Evolutionary conservation across 2,888 invertebrate species (phyloP).

Genomic region (Clanis bilineata): DNA sequence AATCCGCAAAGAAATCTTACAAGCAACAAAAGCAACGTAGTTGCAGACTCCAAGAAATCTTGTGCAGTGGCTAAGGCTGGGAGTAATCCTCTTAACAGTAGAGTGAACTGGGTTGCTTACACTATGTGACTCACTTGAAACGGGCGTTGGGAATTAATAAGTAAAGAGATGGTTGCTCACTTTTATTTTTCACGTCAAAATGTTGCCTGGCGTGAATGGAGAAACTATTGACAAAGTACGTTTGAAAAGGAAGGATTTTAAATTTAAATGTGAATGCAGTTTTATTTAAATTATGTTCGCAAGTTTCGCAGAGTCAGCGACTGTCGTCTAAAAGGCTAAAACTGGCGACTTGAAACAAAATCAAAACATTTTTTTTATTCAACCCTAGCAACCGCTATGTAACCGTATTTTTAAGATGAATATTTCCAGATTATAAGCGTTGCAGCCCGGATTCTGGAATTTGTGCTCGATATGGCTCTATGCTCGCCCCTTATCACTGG

Average conservation of each 20-base stretch:
- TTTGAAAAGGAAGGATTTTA: conserved; percentile 23
- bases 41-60: conserved; percentile 49
- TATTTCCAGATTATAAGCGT: neutral
- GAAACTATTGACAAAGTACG: conserved; percentile 6
- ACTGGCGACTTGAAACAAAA: neutral
- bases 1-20: conserved; percentile 54
- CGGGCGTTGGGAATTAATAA: conserved; percentile 37
- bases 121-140: conserved; percentile 29
- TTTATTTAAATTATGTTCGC: conserved; percentile 11
- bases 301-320: neutral
- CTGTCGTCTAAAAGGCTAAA: neutral
- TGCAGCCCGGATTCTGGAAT: too few species aligned
- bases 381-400: neutral
- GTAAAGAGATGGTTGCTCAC: conserved; percentile 18
- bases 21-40: conserved; percentile 52
- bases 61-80: conserved; percentile 33
- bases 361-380: neutral
- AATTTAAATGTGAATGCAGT: conserved; percentile 18
- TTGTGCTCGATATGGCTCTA: too few species aligned
- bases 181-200: conserved; percentile 14
- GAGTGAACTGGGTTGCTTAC: conserved; percentile 44
- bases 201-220: conserved; percentile 10
- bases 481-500: too few species aligned
- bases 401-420: neutral
- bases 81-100: conserved; percentile 57